Evolutionary conservation across 30 jellyfish, hydroid and myxozoan genomes (phyloP).

Genomic region (Aurelia aurita): DNA sequence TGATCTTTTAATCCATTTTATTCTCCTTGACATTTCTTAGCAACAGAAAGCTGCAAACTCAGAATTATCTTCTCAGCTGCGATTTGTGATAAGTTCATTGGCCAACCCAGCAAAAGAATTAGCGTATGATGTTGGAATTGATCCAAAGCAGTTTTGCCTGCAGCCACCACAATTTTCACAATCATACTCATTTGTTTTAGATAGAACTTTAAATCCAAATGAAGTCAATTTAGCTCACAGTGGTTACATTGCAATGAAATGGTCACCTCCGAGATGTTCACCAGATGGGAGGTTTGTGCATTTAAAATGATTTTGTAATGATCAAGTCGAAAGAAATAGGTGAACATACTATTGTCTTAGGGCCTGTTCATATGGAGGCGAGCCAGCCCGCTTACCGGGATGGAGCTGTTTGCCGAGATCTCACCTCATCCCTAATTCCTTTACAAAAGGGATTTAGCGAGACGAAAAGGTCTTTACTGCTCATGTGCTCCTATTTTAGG

Average conservation of each 20-base stretch:
- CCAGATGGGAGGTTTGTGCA: constrained; percentile 52
- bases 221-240: constrained; percentile 19
- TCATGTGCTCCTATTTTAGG: too few relatives aligned
- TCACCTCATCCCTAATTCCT: too few relatives aligned
- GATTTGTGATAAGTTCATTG: constrained; percentile 7
- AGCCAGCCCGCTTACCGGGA: too few relatives aligned
- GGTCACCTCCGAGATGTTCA: constrained; percentile 43
- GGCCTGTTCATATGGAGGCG: too few relatives aligned
- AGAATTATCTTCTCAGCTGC: constrained; percentile 28
- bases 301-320: too few relatives aligned
- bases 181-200: constrained; percentile 47
- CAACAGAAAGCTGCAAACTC: constrained; percentile 3
- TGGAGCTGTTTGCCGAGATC: too few relatives aligned
- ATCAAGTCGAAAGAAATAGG: too few relatives aligned
- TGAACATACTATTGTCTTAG: too few relatives aligned
- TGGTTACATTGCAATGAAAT: constrained; percentile 2
- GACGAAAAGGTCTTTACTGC: too few relatives aligned
- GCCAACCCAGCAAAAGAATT: constrained; percentile 38
- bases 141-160: constrained; percentile 46
- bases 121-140: constrained; percentile 52
- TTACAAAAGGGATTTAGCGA: too few relatives aligned
- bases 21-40: constrained; percentile 16
- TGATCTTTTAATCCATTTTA: too few relatives aligned
- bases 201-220: constrained; percentile 60
- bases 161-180: constrained; percentile 39